Base-by-base conservation (phyloP, 2,113 vertebrate species). In the Ariopsis seemanni region DNA sequence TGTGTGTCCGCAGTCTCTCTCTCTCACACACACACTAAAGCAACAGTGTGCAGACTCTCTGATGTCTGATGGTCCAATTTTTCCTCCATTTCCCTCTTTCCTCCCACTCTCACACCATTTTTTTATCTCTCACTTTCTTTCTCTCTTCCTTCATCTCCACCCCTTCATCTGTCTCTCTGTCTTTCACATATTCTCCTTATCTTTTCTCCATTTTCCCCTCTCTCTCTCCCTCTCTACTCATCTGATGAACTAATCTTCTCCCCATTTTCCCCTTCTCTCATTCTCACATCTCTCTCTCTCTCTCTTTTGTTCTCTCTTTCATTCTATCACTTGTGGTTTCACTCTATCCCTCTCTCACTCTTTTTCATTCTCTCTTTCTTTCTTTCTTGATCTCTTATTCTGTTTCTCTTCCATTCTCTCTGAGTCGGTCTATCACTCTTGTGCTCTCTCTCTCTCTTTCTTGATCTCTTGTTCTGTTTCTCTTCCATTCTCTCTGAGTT, bases 31-130 rank as follows among this genome's bases (percentile, higher is more conserved):
- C 62, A 83, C 48, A 83, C 62, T 57, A 22, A 84, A 34, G 67
- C n/a, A 71, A 52, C 52, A 85, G 84, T 9, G 2, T 14, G 20
- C 1, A 2, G 67, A 60, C 42, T 85, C 50, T 84, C 69, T 85
- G 69, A 85, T 60, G 69, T 71, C 69, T 60, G 67, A 85, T 62
- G 30, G 55, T 7, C 58, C 69, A 75, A 74, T 85, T 34, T 62
- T 82, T 63, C 48, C 34, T 82, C 58, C 60, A 60, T 82, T 63
- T 62, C n/a, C 30, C 80, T 82, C 80, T 82, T 57, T 75, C 53
- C 77, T 80, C 77, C 52, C 77, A 78, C 75, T 57, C 48, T 77
- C 22, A 77, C 20, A 0, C 74, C 74, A 79, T 79, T 57, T 50
- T 50, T 58, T 80, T 34, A 80, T 57, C 20, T 67, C 42, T 53